Base-by-base conservation (phyloP, 2,113 vertebrate species). In the Carassius gibelio region DNA sequence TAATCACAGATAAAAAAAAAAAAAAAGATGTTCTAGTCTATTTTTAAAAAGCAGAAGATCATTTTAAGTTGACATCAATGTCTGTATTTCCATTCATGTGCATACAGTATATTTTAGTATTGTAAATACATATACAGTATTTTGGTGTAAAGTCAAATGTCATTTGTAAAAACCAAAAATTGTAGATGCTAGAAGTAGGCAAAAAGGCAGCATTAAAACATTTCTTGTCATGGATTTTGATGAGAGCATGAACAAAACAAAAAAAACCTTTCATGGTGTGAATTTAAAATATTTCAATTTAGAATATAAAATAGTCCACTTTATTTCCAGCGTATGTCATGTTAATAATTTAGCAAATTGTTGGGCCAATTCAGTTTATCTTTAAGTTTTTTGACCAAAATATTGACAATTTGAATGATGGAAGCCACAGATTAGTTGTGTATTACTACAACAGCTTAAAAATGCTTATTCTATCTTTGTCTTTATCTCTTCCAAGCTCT, bases 401-500 rank as follows among this genome's bases (percentile, higher is more conserved):
- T 55, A 34, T 34, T 76, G 0, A 55, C 0, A n/a, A 36, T 36
- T 57, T n/a, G 8, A 77, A 48, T 17, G 3, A 19, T 52, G 1
- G 19, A 76, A 21, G 45, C 11, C 23, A 11, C 10, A 57, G 7
- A 55, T 8, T 69, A 69, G 9, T 45, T 45, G 36, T 19, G 1
- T 19, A 72, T 38, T 45, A 42, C 69, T 72, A 5, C 21, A 10
- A 6, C 15, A 19, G 0, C 66, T 36, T 36, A 36, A 19, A 68
- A 42, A 21, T 42, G 9, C n/a, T 74, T 48, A 8, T 48, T 38
- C 82, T 52, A 42, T 26, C 14, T 80, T 69, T 87, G 75, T 83
- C 30, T 19, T 83, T 69, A 85, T 90, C 79, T 55, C 76, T 87
- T 78, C 8, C 88, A 83, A 42, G 3, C 62, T 45, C 71, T 69